Evolutionary conservation across 2,797 vertebrate genomes (phyloP).

Genomic region (Manis javanica): DNA sequence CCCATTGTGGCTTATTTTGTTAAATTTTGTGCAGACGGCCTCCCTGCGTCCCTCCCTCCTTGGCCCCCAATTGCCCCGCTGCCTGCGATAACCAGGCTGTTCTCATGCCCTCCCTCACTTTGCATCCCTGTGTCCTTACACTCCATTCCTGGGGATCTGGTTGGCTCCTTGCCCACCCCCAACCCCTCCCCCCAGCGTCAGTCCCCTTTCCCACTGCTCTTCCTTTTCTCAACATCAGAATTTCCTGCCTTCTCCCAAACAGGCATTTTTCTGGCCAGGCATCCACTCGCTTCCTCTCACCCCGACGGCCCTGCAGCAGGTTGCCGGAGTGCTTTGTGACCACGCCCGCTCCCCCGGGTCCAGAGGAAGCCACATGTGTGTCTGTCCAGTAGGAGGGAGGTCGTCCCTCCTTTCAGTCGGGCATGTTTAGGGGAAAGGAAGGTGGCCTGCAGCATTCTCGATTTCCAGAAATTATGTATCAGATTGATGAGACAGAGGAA

Average conservation of each 20-base stretch:
- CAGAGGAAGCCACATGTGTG: not conserved
- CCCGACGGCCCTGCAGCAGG: not conserved
- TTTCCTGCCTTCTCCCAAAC: constrained; percentile 69
- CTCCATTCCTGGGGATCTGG: not conserved
- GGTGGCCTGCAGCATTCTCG: not conserved
- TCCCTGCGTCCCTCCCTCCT: not conserved
- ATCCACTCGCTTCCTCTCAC: not conserved
- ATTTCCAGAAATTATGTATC: constrained; percentile 48
- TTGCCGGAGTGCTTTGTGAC: not conserved
- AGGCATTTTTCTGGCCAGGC: not conserved
- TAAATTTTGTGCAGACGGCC: not conserved
- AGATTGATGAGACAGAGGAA: not conserved
- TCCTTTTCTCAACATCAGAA: constrained; percentile 38
- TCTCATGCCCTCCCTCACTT: not conserved
- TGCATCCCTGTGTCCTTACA: not conserved
- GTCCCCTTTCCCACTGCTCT: not conserved
- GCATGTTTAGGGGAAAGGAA: not conserved
- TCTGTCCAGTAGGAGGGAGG: not conserved
- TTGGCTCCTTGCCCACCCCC: not conserved
- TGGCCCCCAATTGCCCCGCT: not conserved
- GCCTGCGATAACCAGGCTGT: not conserved
- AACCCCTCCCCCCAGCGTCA: not conserved
- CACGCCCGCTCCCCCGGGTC: not conserved
- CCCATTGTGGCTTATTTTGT: not conserved
- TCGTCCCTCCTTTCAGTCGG: not conserved